A percentile compares a stretch with the other conserved stretches of the same genome.
Conservation (phyloP, 2,113 vertebrate species). For the chimpanzee (Pan troglodytes) region NHGRI_mPanTro3-v2.1_pri NC_072412.2:55084501-55085000, state of each 20-base stretch:
- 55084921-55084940: slow-evolving; percentile 11
- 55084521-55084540: too few relatives aligned
- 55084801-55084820: slow-evolving; percentile 4
- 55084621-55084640: neutral
- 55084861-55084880: neutral
- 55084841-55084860: neutral
- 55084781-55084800: neutral
- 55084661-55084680: neutral
- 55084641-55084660: neutral
- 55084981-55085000: neutral
- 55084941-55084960: neutral
- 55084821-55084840: neutral
- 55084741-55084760: neutral
- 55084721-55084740: neutral
- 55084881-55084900: neutral
- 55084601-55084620: neutral
- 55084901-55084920: neutral
- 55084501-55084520: too few relatives aligned
- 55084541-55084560: too few relatives aligned
- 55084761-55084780: neutral
- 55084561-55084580: too few relatives aligned
- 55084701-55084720: neutral
- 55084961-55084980: too few relatives aligned
- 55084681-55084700: neutral
- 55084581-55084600: too few relatives aligned